These are phyloP conservation scores for Coelopa frigida DNA, from an alignment of 1,140 invertebrate genomes.

Conservation along the genomic window DNA sequence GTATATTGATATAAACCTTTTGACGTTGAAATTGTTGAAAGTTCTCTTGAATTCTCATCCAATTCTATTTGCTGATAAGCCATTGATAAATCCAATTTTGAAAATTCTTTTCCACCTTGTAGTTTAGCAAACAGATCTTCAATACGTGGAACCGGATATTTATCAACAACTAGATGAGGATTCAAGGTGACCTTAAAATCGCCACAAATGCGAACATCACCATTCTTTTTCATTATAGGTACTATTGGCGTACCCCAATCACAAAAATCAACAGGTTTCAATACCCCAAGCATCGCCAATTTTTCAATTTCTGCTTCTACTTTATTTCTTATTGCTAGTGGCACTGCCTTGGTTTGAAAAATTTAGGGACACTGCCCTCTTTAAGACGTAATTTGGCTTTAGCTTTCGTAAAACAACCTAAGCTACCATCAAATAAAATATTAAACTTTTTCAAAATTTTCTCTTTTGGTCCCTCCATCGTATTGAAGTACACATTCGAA, in stretches of 20 bases:
- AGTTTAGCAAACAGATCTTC: constrained; percentile 24
- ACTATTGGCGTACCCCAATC: constrained; percentile 47
- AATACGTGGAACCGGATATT: constrained; percentile 23
- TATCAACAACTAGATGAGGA: constrained; percentile 13
- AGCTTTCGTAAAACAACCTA: constrained; percentile 8
- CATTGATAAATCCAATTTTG: constrained; percentile 21
- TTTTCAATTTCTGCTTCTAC: constrained; percentile 40
- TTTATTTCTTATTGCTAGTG: constrained; percentile 1
- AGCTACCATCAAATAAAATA: constrained; percentile 4
- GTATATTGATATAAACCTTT: constrained; percentile 17
- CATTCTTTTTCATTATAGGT: constrained; percentile 45
- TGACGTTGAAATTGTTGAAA: constrained; percentile 20
- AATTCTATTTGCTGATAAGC: constrained; percentile 24
- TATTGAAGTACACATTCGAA: background rate
- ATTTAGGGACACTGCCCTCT: constrained; percentile 5
- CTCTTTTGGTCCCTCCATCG: background rate
- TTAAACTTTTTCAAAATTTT: background rate
- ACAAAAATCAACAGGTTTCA: constrained; percentile 20
- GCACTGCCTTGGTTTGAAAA: constrained; percentile 5
- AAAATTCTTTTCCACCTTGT: constrained; percentile 18
- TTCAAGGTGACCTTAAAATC: constrained; percentile 30
- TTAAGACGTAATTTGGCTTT: constrained; percentile 1
- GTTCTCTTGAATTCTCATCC: constrained; percentile 11
- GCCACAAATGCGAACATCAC: constrained; percentile 42
- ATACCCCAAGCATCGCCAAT: constrained; percentile 27